phyloP scores from a whole-genome alignment of 2,113 vertebrate genomes.

The Pogona vitticeps region DNA sequence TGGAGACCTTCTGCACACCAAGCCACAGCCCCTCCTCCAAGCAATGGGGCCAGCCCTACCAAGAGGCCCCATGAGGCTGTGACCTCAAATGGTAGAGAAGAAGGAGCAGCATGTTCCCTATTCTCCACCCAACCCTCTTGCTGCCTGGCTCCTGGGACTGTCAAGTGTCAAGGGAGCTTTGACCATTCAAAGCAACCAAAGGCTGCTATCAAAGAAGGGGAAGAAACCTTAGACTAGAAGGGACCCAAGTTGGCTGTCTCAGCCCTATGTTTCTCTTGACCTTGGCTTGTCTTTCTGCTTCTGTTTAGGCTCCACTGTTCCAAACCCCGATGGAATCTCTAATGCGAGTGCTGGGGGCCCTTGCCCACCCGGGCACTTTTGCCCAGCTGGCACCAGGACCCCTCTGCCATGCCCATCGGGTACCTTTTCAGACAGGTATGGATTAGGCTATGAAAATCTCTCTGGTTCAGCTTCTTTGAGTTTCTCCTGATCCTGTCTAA shows the following conservation, averaged over 20 bases:
- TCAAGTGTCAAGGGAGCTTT: no score
- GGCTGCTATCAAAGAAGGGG: not conserved
- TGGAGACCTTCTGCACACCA: no score
- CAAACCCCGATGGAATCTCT: constrained; percentile 76
- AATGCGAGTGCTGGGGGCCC: constrained; percentile 81
- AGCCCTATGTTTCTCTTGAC: not conserved
- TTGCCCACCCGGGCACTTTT: constrained; percentile 88
- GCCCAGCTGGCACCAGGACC: constrained; percentile 82
- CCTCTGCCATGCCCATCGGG: constrained; percentile 85
- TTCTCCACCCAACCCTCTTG: not conserved
- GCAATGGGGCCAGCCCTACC: no score
- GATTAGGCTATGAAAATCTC: no score
- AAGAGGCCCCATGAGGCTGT: no score
- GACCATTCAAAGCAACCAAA: not conserved
- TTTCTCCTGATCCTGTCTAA: no score
- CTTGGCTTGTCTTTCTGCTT: not conserved
- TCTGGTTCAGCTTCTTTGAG: no score
- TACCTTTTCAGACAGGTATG: constrained; percentile 87
- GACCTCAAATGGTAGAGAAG: no score
- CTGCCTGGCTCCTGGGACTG: not conserved
- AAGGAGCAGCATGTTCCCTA: no score
- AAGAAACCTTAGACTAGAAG: no score
- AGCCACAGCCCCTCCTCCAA: no score
- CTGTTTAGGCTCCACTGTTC: constrained; percentile 61
- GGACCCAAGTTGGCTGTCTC: not conserved